phyloP scores from a whole-genome alignment of 2,113 vertebrate species.

The Pitta sordida region DNA sequence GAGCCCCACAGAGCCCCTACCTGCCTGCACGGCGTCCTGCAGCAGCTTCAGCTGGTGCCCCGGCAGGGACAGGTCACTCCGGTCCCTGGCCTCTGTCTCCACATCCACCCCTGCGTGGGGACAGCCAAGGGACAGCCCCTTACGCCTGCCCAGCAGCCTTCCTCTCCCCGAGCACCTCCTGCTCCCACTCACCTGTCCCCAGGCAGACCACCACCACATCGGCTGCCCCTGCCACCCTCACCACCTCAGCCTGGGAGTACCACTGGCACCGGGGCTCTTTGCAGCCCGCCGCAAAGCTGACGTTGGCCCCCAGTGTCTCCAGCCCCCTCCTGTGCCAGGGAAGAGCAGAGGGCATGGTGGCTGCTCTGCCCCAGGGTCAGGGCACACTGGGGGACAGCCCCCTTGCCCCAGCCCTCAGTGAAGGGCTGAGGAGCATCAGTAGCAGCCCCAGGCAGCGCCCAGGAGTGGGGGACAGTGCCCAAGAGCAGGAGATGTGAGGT shows the following conservation, averaged over 20 bases:
- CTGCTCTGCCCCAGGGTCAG: background rate
- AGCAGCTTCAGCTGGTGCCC: conserved; percentile 63
- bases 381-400: background rate
- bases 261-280: background rate
- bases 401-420: background rate
- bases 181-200: conserved; percentile 52
- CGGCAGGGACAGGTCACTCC: conserved; percentile 24
- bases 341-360: background rate
- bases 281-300: conserved; percentile 39
- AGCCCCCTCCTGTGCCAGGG: conserved; percentile 46
- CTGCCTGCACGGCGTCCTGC: conserved; percentile 31
- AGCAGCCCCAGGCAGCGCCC: background rate
- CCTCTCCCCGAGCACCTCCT: background rate
- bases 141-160: fast-evolving
- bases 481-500: background rate
- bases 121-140: background rate
- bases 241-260: background rate
- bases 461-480: background rate
- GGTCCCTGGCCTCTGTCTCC: conserved; percentile 48
- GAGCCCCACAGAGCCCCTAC: background rate
- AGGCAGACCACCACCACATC: conserved; percentile 59
- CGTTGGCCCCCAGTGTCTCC: background rate
- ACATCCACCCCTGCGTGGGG: background rate
- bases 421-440: background rate
- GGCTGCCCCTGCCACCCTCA: background rate